Percentiles rank a stretch among this genome's conserved stretches.
These are phyloP conservation scores for Lordiphosa clarofinis DNA, from an alignment of 1,140 invertebrate genomes.

Conservation along the genomic window DNA sequence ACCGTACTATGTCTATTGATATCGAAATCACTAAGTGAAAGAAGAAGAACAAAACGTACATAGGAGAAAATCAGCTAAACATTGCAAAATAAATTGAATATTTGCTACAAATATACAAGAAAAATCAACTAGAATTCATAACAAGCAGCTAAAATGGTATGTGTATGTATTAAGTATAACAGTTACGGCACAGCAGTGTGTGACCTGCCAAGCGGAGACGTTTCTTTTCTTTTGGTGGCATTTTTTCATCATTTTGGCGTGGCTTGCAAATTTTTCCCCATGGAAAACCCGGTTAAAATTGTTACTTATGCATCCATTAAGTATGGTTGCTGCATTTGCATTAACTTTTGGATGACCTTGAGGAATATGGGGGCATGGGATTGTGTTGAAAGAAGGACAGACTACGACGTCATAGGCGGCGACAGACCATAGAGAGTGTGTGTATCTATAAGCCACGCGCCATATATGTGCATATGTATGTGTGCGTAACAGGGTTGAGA, in stretches of 20 bases:
- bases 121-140: no score
- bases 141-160: no score
- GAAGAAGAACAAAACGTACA: no score
- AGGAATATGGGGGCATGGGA: neutral
- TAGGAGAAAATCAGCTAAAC: no score
- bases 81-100: no score
- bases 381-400: neutral
- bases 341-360: conserved; percentile 34
- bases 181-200: no score
- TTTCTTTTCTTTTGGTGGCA: neutral
- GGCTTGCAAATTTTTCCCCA: conserved; percentile 1
- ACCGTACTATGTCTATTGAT: no score
- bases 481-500: neutral
- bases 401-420: conserved; percentile 18
- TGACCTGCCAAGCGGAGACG: neutral
- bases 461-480: conserved; percentile 1
- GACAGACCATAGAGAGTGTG: conserved; percentile 13
- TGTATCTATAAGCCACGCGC: conserved; percentile 42
- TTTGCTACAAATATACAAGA: no score
- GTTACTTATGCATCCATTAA: no score
- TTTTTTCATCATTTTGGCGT: conserved; percentile 6
- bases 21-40: no score
- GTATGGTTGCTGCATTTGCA: neutral
- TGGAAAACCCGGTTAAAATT: neutral
- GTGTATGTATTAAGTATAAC: no score